Base-by-base conservation (phyloP, 2,113 vertebrate species). In the Periophthalmodon schlosseri region DNA sequence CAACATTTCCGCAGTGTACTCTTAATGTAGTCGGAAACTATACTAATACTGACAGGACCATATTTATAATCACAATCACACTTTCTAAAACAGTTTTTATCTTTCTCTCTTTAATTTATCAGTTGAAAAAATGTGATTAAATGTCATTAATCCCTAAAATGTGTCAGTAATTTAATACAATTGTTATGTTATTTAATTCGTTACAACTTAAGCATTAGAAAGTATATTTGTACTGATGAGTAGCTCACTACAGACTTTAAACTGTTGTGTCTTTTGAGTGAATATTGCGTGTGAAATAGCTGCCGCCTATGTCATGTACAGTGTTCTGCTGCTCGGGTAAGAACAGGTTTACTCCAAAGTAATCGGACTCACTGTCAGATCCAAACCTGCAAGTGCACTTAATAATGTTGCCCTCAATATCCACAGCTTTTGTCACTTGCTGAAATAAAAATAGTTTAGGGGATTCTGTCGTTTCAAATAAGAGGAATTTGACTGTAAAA, bases 341-440 rank as follows among this genome's bases (percentile, higher is more conserved):
- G 46, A 69, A 74, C 52, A 24, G 3, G 4, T 69, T 68, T 66
- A 57, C 74, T 20, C 12, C 10, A 15, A 18, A 2, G 1, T 50
- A 12, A 74, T 74, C 57, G 34, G 34, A 65, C 72, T 76, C 20
- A n/a, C 21, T 64, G 8, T 33, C 8, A 0, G 18, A 58, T 74
- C 54, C 61, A 73, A 49, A 5, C 1, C 46, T 70, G 44, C 73
- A 77, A 11, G 52, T 72, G 39, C 39, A 3, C 56, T 33, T 73
- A 64, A 1, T 16, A 18, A 34, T 34, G 60, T 34, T 63, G 24
- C 16, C 2, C 15, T 28, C 60, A 33, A 63, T 63, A 63, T 34
- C 15, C 16, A 6, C 28, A 16, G 60, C 28, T 63, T 63, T 63
- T 63, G 24, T 63, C 60, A 15, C 24, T 18, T 13, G n/a, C 28